A percentile compares a stretch with the other conserved stretches of the same genome.
Conservation (phyloP, 1,140 invertebrate species). For the Sycophaga agraensis region DNA sequence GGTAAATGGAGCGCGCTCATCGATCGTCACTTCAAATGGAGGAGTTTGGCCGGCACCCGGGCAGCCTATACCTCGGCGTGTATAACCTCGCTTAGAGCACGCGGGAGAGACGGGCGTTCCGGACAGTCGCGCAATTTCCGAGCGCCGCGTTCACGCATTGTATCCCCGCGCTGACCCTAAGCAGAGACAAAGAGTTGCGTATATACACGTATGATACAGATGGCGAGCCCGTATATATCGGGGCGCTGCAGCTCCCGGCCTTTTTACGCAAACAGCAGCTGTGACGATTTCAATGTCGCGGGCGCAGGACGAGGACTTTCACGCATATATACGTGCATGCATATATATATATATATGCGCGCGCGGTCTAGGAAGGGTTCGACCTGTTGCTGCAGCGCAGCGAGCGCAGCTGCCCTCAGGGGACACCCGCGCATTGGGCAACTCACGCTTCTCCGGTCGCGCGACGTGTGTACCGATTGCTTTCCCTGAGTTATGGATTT, state of each 20-base stretch:
- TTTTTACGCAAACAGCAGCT: conserved; percentile 51
- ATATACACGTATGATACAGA: no score
- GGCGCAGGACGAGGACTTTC: no score
- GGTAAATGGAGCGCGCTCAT: no score
- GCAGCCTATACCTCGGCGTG: no score
- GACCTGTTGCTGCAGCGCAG: conserved; percentile 38
- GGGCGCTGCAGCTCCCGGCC: background rate
- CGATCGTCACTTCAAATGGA: no score
- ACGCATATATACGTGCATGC: no score
- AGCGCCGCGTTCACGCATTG: background rate
- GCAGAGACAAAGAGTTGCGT: background rate
- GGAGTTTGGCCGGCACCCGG: no score
- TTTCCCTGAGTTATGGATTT: conserved; percentile 7
- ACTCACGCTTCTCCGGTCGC: no score
- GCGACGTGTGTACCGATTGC: no score
- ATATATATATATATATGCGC: no score
- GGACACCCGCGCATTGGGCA: conserved; percentile 3
- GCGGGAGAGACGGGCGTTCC: background rate
- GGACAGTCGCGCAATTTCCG: no score
- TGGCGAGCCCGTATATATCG: background rate
- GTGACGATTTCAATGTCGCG: conserved; percentile 32
- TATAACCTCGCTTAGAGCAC: no score
- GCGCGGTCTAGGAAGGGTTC: conserved; percentile 37
- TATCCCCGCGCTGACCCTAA: conserved; percentile 17
- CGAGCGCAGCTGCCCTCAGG: conserved; percentile 36